These are phyloP conservation scores for Lydus trimaculatus DNA, from an alignment of 2,888 invertebrate species.

Conservation along the genomic window DNA sequence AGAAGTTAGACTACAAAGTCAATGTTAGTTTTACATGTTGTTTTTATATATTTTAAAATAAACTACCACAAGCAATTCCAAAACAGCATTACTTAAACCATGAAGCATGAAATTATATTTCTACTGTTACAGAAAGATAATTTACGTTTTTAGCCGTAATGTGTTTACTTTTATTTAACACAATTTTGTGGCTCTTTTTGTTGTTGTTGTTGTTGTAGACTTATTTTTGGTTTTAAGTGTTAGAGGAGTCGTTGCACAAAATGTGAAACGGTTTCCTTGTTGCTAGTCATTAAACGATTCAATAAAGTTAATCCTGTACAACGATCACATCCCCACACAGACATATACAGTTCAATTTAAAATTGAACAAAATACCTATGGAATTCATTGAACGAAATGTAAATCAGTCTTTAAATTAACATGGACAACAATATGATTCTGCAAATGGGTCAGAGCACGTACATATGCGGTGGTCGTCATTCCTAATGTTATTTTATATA, in stretches of 20 bases:
- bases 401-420: conserved; percentile 29
- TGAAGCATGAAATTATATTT: conserved; percentile 1
- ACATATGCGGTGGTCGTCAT: not conserved
- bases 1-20: not conserved
- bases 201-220: not conserved
- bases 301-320: conserved; percentile 25
- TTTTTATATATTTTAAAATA: not conserved
- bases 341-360: conserved; percentile 26
- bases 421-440: conserved; percentile 17
- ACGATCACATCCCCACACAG: not conserved
- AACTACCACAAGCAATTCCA: not conserved
- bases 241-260: too few relatives aligned
- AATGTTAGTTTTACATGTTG: not conserved
- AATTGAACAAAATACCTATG: conserved; percentile 23
- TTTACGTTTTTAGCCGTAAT: not conserved
- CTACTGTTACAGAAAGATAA: not conserved
- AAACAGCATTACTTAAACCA: not conserved
- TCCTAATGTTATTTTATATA: not conserved
- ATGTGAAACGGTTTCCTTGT: not conserved
- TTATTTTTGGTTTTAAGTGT: not conserved
- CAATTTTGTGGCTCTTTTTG: too few relatives aligned
- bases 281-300: conserved; percentile 21
- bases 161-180: not conserved
- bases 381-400: conserved; percentile 27
- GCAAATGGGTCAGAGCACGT: not conserved